Conservation (phyloP, 2,888 invertebrate genomes). For the Athetis lepigone region DNA sequence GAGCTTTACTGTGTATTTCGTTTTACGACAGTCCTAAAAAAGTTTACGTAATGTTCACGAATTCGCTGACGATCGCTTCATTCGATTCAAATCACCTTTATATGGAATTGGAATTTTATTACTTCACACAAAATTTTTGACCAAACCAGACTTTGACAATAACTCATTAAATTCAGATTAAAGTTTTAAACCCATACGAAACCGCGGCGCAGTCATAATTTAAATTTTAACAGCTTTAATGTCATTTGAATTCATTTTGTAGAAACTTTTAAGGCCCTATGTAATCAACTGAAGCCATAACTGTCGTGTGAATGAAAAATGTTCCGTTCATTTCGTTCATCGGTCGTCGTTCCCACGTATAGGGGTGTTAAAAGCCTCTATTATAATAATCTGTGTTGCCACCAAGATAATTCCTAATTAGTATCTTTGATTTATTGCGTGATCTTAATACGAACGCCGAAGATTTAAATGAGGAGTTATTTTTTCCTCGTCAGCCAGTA, state of each 20-base stretch:
- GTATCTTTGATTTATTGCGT: slow-evolving; percentile 64
- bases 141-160: slow-evolving; percentile 43
- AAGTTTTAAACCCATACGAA: slow-evolving; percentile 31
- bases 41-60: slow-evolving; percentile 21
- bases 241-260: slow-evolving; percentile 58
- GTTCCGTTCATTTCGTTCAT: slow-evolving; percentile 62
- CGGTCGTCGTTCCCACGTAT: slow-evolving; percentile 71
- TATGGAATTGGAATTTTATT: slow-evolving; percentile 34
- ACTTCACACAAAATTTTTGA: slow-evolving; percentile 15
- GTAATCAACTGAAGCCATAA: slow-evolving; percentile 75
- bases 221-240: slow-evolving; percentile 57
- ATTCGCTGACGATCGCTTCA: slow-evolving; percentile 42
- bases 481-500: slow-evolving; percentile 17
- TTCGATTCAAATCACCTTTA: slow-evolving; percentile 24
- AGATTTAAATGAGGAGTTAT: slow-evolving; percentile 35
- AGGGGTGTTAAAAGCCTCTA: slow-evolving; percentile 74
- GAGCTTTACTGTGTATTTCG: slow-evolving; percentile 7
- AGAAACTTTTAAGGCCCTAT: slow-evolving; percentile 63
- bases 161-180: slow-evolving; percentile 53
- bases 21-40: slow-evolving; percentile 32
- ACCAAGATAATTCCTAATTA: slow-evolving; percentile 70
- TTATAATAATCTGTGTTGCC: slow-evolving; percentile 71
- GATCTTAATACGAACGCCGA: slow-evolving; percentile 31
- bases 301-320: slow-evolving; percentile 75
- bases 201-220: slow-evolving; percentile 46